Evolutionary conservation across 2,113 vertebrate genomes (phyloP), one percentile per base, ranked within the genome.

Genomic region (Seriola aureovittata): DNA sequence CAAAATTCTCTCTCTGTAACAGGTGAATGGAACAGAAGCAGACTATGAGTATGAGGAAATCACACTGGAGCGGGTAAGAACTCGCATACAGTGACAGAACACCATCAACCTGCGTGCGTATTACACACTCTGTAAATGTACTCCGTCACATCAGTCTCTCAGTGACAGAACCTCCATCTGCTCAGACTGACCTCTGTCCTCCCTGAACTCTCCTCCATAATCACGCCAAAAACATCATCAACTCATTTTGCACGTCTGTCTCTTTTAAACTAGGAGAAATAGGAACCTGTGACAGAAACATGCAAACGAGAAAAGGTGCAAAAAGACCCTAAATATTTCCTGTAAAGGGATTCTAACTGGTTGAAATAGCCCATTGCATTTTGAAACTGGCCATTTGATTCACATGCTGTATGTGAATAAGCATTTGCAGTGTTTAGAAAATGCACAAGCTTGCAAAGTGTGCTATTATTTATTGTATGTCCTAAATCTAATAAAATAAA

Each of bases 1-100:
- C 23, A 17, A 34, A 21, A n/a, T 3, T 67, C 17, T 57, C 29
- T 46, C 17, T 86, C 40, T 69, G 44, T 21, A 38, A 60, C 89
- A 93, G 93, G 91, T 81, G 60, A 93, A 94, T 84, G 93, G 93
- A 88, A 94, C 93, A 87, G 93, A 94, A 88, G 93, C 93, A 78
- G 93, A 94, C 82, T 94, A 92, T 90, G 93, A 93, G 64, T 94
- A 93, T 86, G 93, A 94, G 76, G 93, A 94, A 87, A 93, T 94
- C 84, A 91, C 89, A 0, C 81, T 94, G 89, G 93, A 94, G 71
- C 83, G 93, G 93, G 93, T 94, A 91, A 93, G 69, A 73, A 23
- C 44, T n/a, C 5, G 3, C n/a, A 23, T 8, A 8, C 25, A n/a
- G 1, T 25, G 3, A 57, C 54, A 73, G 59, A 59, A 60, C 71